A percentile compares a stretch with the other conserved stretches of the same genome.
Evolutionary conservation across 2,888 invertebrate genomes (phyloP).

Genomic region (Hartigia nigra): DNA sequence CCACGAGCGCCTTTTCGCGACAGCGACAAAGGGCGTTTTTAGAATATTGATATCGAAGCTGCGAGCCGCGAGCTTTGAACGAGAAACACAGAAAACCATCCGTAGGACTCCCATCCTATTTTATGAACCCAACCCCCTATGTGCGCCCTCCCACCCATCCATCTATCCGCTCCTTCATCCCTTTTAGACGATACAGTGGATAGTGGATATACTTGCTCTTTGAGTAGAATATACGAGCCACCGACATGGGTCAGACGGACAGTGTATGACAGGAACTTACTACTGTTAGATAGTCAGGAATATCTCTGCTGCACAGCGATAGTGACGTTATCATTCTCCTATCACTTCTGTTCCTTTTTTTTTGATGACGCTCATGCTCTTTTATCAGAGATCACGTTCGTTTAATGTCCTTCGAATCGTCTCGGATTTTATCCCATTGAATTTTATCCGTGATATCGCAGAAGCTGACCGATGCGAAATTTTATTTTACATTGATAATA

Average conservation of each 20-base stretch:
- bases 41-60: slow-evolving; percentile 65
- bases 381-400: background rate
- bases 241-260: background rate
- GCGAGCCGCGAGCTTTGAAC: slow-evolving; percentile 44
- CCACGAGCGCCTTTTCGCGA: slow-evolving; percentile 54
- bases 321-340: background rate
- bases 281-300: background rate
- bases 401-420: background rate
- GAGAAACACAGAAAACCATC: slow-evolving; percentile 29
- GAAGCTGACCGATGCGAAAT: background rate
- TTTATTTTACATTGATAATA: background rate
- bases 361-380: background rate
- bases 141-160: background rate
- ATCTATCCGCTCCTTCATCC: background rate
- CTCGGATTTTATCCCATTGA: background rate
- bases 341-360: background rate
- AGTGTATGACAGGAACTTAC: background rate
- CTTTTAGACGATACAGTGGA: background rate
- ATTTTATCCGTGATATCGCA: background rate
- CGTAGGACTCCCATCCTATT: slow-evolving; percentile 33
- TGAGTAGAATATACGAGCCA: background rate
- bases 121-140: slow-evolving; percentile 5
- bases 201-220: background rate
- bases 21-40: slow-evolving; percentile 63
- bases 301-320: background rate